These are phyloP conservation scores for Tenebrosternarchus preto DNA, from an alignment of 2,113 vertebrate species.

Conservation along the genomic window DNA sequence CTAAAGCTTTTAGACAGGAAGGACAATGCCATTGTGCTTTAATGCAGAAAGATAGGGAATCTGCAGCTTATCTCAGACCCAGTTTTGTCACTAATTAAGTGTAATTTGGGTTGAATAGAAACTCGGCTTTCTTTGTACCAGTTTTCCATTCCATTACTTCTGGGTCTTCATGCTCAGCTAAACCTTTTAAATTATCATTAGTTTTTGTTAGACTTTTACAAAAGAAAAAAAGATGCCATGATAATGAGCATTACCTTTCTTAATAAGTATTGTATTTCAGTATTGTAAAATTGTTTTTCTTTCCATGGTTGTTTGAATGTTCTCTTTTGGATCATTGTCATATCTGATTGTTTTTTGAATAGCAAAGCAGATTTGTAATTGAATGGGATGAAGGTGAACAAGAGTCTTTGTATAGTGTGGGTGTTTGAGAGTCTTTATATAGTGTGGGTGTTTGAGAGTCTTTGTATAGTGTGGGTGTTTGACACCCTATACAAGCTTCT, in stretches of 20 bases:
- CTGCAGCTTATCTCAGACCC: neutral
- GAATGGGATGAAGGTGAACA: neutral
- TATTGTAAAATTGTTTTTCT: neutral
- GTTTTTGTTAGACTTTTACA: neutral
- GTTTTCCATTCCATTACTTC: neutral
- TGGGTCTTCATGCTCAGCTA: neutral
- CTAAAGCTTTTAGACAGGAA: slow-evolving; percentile 17
- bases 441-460: too few relatives aligned
- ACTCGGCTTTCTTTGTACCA: neutral
- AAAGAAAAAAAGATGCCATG: neutral
- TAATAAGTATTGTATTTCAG: too few relatives aligned
- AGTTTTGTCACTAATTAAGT: neutral
- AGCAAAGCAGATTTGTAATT: neutral
- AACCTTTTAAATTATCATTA: neutral
- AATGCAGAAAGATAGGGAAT: neutral
- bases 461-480: neutral
- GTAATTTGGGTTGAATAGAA: slow-evolving; percentile 3
- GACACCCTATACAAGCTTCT: neutral
- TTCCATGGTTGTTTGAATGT: neutral
- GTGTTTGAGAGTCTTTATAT: neutral
- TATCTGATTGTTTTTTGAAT: neutral
- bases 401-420: neutral
- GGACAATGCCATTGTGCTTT: slow-evolving; percentile 23
- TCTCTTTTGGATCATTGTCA: slow-evolving; percentile 17
- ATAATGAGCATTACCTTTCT: neutral